Evolutionary conservation across 1,140 invertebrate genomes (phyloP), one percentile per base, ranked within the genome.

Genomic region (Hycleus cichorii): DNA sequence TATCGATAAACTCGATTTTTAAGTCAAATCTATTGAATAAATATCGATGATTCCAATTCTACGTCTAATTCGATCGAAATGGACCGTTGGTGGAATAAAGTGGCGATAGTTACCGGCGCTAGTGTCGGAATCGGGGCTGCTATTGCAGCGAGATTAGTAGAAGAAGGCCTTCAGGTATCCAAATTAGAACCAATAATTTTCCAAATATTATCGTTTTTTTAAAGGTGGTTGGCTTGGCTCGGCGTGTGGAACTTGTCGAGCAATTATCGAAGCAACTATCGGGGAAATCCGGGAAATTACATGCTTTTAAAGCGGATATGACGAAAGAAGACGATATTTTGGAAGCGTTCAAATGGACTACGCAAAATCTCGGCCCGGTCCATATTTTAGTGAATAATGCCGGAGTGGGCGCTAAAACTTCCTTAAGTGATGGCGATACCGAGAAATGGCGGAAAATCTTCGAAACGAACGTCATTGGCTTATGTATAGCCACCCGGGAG

Each of bases 311-410:
- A 58, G 85, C 83, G 63, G 89, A 91, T 69, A 67, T 91, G 1
- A 74, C 75, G 1, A 80, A 83, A 11, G 80, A 83, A 65, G 75
- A 80, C 1, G 83, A 88, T 0, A 81, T 91, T 40, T 66, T 80
- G 8, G 71, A 74, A 12, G 80, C 85, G 43, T 91, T 91, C 65
- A 67, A 80, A 52, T 82, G 79, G 77, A 78, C 83, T 9, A 76
- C 81, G 43, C 69, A 77, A 7, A 78, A 79, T 1, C 72, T 84
- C 26, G 85, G 83, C 3, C 80, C 82, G 8, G 75, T 88, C 1
- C 81, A 89, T 66, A 74, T 91, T 2, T 74, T 89, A 45, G 74
- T 91, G 25, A 91, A 91, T 67, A 89, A 87, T 68, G 88, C 89
- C 3, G 89, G 85, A 2, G 64, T 83, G 67, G 62, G 49, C 57